Evolutionary conservation across 2,888 invertebrate species (phyloP).

Genomic region (Anoplius nigerrimus): DNA sequence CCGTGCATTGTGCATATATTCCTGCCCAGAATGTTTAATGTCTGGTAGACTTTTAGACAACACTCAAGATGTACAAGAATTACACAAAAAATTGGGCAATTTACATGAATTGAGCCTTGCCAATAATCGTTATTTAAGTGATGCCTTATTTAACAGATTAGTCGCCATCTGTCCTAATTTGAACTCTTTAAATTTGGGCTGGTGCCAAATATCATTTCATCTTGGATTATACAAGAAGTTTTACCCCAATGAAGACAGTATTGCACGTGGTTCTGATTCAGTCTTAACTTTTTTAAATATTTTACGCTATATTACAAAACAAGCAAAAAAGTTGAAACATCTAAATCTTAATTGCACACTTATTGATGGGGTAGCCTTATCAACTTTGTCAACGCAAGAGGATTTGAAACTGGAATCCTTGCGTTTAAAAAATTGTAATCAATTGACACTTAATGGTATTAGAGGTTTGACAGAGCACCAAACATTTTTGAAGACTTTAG

Average conservation of each 20-base stretch:
- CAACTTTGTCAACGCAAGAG: slow-evolving; percentile 77
- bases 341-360: slow-evolving; percentile 82
- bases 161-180: slow-evolving; percentile 79
- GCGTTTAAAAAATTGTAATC: slow-evolving; percentile 79
- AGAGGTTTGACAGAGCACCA: slow-evolving; percentile 78
- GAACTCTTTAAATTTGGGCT: slow-evolving; percentile 80
- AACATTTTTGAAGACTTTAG: slow-evolving; percentile 77
- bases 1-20: slow-evolving; percentile 78
- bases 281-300: slow-evolving; percentile 84
- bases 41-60: slow-evolving; percentile 82
- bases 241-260: slow-evolving; percentile 75
- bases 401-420: slow-evolving; percentile 77
- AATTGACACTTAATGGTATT: slow-evolving; percentile 80
- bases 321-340: slow-evolving; percentile 77
- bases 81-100: slow-evolving; percentile 75
- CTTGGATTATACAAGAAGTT: slow-evolving; percentile 82
- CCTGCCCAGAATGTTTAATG: slow-evolving; percentile 85
- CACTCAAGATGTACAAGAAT: slow-evolving; percentile 77
- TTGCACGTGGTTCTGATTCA: slow-evolving; percentile 78
- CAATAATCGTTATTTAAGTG: slow-evolving; percentile 84
- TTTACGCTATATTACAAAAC: slow-evolving; percentile 77
- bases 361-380: slow-evolving; percentile 81
- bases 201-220: slow-evolving; percentile 84
- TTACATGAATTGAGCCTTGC: slow-evolving; percentile 80
- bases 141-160: slow-evolving; percentile 83